phyloP scores from a whole-genome alignment of 2,888 invertebrate species.

The Minunthozetes semirufus region DNA sequence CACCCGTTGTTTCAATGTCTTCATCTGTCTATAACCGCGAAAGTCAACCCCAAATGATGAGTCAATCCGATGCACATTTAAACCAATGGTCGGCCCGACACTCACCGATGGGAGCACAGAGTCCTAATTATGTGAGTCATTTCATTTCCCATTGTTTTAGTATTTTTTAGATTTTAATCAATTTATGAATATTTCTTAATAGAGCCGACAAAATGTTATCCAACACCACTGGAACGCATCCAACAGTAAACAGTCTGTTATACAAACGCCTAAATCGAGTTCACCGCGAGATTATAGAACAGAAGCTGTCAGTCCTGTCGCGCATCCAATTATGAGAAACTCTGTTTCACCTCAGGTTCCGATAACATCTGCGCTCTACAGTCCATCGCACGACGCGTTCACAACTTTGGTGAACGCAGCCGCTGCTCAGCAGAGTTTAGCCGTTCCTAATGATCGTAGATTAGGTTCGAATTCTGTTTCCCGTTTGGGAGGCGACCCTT shows the following conservation, averaged over 20 bases:
- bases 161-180: neutral
- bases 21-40: conserved; percentile 1
- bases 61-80: neutral
- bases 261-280: conserved; percentile 44
- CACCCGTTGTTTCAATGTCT: neutral
- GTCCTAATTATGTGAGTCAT: conserved; percentile 25
- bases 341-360: conserved; percentile 35
- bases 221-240: conserved; percentile 51
- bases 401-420: conserved; percentile 82
- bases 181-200: neutral
- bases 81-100: conserved; percentile 5
- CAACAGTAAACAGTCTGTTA: conserved; percentile 41
- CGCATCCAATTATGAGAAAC: conserved; percentile 6
- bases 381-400: conserved; percentile 67
- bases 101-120: neutral
- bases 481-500: neutral
- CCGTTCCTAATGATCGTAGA: conserved; percentile 3
- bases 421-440: conserved; percentile 70
- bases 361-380: conserved; percentile 39
- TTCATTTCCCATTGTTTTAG: no score
- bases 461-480: neutral
- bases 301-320: conserved; percentile 36
- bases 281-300: conserved; percentile 41
- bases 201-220: conserved; percentile 63
- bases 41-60: neutral